A percentile compares a stretch with the other conserved stretches of the same genome.
These are phyloP conservation scores for Zaprionus inermis DNA, from an alignment of 1,140 invertebrate species.

Conservation along the genomic window DNA sequence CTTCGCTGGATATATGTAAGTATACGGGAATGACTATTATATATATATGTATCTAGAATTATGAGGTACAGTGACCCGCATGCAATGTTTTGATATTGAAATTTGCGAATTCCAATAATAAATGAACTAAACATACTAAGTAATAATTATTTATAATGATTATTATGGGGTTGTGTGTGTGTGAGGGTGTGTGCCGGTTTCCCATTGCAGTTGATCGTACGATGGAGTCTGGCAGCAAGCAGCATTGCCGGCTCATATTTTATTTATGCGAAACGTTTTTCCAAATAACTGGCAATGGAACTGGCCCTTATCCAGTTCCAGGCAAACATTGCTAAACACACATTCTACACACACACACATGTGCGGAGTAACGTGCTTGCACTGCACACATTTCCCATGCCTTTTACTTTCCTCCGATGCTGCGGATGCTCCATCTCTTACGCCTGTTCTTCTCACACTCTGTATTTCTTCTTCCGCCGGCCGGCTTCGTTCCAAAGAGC, in stretches of 20 bases:
- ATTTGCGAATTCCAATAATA: too few relatives aligned
- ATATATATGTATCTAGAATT: background rate
- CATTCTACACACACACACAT: slow-evolving; percentile 49
- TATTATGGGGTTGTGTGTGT: background rate
- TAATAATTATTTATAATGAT: background rate
- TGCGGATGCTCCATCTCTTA: slow-evolving; percentile 23
- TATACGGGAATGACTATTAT: too few relatives aligned
- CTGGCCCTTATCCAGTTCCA: slow-evolving; percentile 9
- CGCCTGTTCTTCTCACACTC: slow-evolving; percentile 37
- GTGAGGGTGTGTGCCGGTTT: slow-evolving; percentile 2
- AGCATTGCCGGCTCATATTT: slow-evolving; percentile 28
- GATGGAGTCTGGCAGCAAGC: slow-evolving; percentile 8
- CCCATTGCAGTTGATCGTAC: slow-evolving; percentile 32
- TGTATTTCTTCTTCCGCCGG: slow-evolving; percentile 58
- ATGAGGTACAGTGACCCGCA: background rate
- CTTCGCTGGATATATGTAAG: slow-evolving; percentile 68
- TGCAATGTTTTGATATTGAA: background rate
- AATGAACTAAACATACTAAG: too few relatives aligned
- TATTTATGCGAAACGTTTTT: slow-evolving; percentile 52
- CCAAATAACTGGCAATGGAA: slow-evolving; percentile 18
- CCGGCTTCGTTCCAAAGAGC: slow-evolving; percentile 65
- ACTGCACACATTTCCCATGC: slow-evolving; percentile 41
- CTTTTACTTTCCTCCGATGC: slow-evolving; percentile 68
- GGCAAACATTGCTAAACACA: slow-evolving; percentile 28
- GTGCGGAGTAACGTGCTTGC: slow-evolving; percentile 13